Evolutionary conservation across 1,140 invertebrate genomes (phyloP).

Genomic region (Thrips palmi): DNA sequence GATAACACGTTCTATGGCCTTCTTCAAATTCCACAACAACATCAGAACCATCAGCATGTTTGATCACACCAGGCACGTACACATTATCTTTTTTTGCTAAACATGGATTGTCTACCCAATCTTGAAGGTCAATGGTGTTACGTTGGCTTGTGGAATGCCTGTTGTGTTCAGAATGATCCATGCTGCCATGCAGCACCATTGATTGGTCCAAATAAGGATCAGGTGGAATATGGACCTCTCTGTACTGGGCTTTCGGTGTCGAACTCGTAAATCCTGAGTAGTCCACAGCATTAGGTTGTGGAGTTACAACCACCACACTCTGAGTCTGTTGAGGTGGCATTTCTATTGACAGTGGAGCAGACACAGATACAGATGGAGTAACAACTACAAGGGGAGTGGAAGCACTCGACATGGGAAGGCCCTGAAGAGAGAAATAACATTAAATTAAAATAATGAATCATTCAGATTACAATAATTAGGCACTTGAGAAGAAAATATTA

Average conservation of each 20-base stretch:
- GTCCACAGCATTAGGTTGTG: conserved; percentile 37
- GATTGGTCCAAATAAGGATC: not conserved
- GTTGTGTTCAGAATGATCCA: conserved; percentile 12
- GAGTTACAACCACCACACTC: conserved; percentile 27
- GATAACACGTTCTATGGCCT: too few species aligned
- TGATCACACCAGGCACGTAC: conserved; percentile 68
- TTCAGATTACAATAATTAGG: conserved; percentile 5
- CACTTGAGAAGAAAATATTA: conserved; percentile 6
- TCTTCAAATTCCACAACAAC: too few species aligned
- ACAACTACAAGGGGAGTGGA: too few species aligned
- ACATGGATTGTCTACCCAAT: conserved; percentile 80
- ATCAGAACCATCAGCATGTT: conserved; percentile 27
- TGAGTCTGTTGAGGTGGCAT: conserved; percentile 19
- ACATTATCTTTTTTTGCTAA: conserved; percentile 62
- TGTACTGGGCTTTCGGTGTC: conserved; percentile 3
- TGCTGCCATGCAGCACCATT: not conserved
- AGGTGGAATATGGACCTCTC: conserved; percentile 9
- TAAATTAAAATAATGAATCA: conserved; percentile 5
- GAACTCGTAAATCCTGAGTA: conserved; percentile 26
- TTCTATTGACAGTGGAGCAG: conserved; percentile 10
- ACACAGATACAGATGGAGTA: too few species aligned
- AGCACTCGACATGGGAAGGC: too few species aligned
- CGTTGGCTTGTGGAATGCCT: conserved; percentile 19
- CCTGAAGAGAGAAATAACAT: too few species aligned
- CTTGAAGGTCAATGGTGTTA: conserved; percentile 54